phyloP scores from a whole-genome alignment of 1,140 invertebrate species.

The Marisa cornuarietis region DNA sequence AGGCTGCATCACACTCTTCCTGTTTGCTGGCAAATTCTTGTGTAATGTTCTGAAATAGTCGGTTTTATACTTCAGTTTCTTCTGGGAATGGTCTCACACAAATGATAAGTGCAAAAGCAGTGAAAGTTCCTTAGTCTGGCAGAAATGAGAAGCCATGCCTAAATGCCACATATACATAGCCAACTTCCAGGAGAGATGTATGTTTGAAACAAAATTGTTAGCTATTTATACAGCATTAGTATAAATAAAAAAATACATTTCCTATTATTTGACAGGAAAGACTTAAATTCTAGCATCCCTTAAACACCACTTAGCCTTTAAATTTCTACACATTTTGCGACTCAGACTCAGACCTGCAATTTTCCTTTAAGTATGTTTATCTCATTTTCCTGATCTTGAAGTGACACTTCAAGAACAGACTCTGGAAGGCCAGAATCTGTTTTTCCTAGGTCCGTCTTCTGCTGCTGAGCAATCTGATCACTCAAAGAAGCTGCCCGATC shows the following conservation, averaged over 20 bases:
- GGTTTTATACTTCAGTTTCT: neutral
- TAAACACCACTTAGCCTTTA: too few relatives aligned
- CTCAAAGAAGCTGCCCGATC: slow-evolving; percentile 18
- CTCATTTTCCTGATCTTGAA: slow-evolving; percentile 43
- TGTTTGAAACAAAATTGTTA: too few relatives aligned
- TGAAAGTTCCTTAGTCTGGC: too few relatives aligned
- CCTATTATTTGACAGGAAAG: too few relatives aligned
- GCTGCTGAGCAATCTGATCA: slow-evolving; percentile 33
- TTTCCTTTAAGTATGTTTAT: slow-evolving; percentile 38
- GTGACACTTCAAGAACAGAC: slow-evolving; percentile 27
- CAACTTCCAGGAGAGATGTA: too few relatives aligned
- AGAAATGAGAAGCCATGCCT: too few relatives aligned
- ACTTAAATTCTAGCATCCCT: too few relatives aligned
- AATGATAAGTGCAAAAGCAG: too few relatives aligned
- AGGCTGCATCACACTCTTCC: slow-evolving; percentile 39
- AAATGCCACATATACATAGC: too few relatives aligned
- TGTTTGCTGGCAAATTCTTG: slow-evolving; percentile 21
- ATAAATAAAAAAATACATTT: too few relatives aligned
- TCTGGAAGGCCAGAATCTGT: neutral
- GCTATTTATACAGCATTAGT: too few relatives aligned
- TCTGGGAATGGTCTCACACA: neutral
- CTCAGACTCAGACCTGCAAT: slow-evolving; percentile 32
- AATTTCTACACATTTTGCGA: too few relatives aligned
- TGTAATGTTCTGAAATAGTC: slow-evolving; percentile 1
- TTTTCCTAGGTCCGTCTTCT: neutral